phyloP scores from a whole-genome alignment of 2,797 vertebrate species.

The Periophthalmus magnuspinnatus region DNA sequence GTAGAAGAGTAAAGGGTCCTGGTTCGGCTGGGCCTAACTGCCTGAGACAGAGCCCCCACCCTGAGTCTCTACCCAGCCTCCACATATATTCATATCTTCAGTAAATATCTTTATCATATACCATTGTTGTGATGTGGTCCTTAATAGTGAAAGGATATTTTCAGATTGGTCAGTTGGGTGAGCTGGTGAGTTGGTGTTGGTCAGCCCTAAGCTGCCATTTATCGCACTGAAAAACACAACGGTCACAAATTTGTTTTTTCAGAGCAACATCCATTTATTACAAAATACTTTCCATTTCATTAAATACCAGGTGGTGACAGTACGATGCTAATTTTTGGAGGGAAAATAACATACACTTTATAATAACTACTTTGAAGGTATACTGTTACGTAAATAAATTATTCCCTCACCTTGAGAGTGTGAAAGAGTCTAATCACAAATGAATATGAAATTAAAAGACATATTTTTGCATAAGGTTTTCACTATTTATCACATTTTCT shows the following conservation, averaged over 20 bases:
- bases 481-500: neutral
- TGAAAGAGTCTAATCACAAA: neutral
- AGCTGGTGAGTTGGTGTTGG: neutral
- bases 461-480: constrained; percentile 1
- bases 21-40: too few species aligned
- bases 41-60: too few species aligned
- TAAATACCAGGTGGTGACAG: constrained; percentile 1
- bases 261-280: constrained; percentile 8
- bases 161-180: neutral
- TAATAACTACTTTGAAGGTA: neutral
- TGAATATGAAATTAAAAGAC: neutral
- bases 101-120: too few species aligned
- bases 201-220: neutral
- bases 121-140: too few species aligned
- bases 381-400: neutral
- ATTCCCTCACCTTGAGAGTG: neutral
- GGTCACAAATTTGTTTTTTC: neutral
- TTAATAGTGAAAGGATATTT: too few species aligned
- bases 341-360: constrained; percentile 1
- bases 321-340: neutral
- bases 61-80: too few species aligned
- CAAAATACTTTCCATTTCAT: constrained; percentile 7
- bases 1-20: too few species aligned
- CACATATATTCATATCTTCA: too few species aligned
- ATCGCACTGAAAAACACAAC: neutral